These are phyloP conservation scores for Argyresthia albistria DNA, from an alignment of 2,888 invertebrate species.

Conservation along the genomic window DNA sequence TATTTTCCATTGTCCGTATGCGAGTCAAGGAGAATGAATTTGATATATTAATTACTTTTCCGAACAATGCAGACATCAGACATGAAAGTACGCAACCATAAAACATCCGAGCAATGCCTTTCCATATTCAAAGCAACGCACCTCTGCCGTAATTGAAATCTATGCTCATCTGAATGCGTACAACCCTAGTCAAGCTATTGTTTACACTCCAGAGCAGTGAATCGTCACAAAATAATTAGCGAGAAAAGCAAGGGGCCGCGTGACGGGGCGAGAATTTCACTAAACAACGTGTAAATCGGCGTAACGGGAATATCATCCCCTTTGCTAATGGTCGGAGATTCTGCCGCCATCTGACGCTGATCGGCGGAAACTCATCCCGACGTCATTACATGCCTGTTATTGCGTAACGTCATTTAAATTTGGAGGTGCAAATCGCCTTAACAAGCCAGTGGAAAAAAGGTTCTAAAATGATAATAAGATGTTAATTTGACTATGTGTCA, in stretches of 20 bases:
- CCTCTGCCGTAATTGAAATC: constrained; percentile 5
- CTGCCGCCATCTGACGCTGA: background rate
- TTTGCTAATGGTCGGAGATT: background rate
- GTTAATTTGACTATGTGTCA: constrained; percentile 3
- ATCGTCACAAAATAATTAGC: constrained; percentile 42
- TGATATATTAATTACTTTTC: background rate
- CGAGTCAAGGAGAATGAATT: too few species aligned
- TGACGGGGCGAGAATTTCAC: background rate
- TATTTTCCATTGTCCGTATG: too few species aligned
- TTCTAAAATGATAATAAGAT: constrained; percentile 1
- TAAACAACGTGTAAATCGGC: constrained; percentile 6
- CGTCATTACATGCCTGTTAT: constrained; percentile 2
- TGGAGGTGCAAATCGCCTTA: background rate
- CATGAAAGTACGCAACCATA: background rate
- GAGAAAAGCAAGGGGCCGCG: constrained; percentile 10
- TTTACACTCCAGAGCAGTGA: constrained; percentile 32
- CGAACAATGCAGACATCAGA: background rate
- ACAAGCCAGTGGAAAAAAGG: background rate
- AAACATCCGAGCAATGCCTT: background rate
- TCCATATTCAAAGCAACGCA: background rate
- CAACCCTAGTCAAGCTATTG: constrained; percentile 19
- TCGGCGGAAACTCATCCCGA: background rate
- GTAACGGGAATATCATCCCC: constrained; percentile 4
- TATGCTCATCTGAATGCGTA: constrained; percentile 4
- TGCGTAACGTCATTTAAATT: background rate